Base-by-base conservation (phyloP, 2,113 vertebrate species). In the Tragelaphus buxtoni region DNA sequence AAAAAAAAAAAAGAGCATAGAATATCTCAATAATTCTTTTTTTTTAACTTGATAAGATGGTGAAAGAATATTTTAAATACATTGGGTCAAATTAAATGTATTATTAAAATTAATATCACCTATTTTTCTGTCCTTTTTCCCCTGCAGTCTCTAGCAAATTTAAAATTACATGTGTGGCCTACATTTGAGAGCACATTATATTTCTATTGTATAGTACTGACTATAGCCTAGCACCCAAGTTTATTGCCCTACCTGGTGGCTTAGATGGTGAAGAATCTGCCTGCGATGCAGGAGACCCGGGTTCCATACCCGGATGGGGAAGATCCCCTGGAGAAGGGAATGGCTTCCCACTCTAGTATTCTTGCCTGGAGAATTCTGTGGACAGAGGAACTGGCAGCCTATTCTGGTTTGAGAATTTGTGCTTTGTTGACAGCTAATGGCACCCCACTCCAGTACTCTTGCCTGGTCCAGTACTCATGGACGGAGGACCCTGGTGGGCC, bases 41-140 rank as follows among this genome's bases (percentile, higher is more conserved):
- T 42, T 81, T 39, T 81, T 10, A 74, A 51, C 47, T 94, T 58
- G 28, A 69, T 69, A 81, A 90, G 42, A 55, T 22, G 42, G 91
- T 82, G 4, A 74, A 65, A 86, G 24, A 49, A 74, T 93, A 88
- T 82, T 96, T 63, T 65, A 24, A 42, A 51, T 32, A 72, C 4
- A 30, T 4, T 39, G n/a, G 24, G 26, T 51, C 60, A 95, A 95
- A 60, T 88, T 14, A 91, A 72, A 85, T 55, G 22, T 30, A 35
- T 76, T 47, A 56, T 58, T 86, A 45, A 85, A 77, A 49, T 91
- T 51, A 86, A 49, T 96, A 61, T 86, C 11, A 18, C 35, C 6
- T 61, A 22, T 89, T 82, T 92, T 14, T 83, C 18, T 91, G 58
- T 47, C 56, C 22, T 45, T 89, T 93, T 91, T 30, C 74, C n/a